These are phyloP conservation scores for Lithophane semibrunnea DNA, from an alignment of 2,888 invertebrate species.

Conservation along the genomic window DNA sequence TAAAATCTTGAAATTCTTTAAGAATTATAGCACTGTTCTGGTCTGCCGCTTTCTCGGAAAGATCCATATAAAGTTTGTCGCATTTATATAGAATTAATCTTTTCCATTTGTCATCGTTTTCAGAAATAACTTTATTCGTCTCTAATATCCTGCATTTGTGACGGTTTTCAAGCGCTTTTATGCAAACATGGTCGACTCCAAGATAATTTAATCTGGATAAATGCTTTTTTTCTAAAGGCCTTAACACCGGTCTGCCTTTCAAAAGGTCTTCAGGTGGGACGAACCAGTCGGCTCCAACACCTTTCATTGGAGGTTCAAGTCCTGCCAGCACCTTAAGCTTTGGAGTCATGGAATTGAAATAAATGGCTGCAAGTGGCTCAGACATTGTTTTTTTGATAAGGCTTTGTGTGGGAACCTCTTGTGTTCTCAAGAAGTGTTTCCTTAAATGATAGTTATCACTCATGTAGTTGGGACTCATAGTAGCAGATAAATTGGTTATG, in stretches of 20 bases:
- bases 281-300: slow-evolving; percentile 84
- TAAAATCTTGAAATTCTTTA: slow-evolving; percentile 78
- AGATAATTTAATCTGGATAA: slow-evolving; percentile 77
- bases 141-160: slow-evolving; percentile 72
- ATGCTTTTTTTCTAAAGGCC: slow-evolving; percentile 77
- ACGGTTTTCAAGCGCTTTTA: slow-evolving; percentile 71
- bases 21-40: slow-evolving; percentile 76
- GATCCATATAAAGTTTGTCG: slow-evolving; percentile 69
- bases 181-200: slow-evolving; percentile 78
- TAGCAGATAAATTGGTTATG: slow-evolving; percentile 4
- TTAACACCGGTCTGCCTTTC: slow-evolving; percentile 78
- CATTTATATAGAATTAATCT: slow-evolving; percentile 69
- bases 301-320: slow-evolving; percentile 82
- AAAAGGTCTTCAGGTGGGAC: slow-evolving; percentile 81
- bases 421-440: slow-evolving; percentile 79
- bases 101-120: slow-evolving; percentile 80
- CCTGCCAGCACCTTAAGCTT: slow-evolving; percentile 83
- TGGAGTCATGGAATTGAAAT: slow-evolving; percentile 83
- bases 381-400: slow-evolving; percentile 82
- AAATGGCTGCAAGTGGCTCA: slow-evolving; percentile 81
- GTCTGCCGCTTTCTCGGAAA: slow-evolving; percentile 67
- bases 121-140: slow-evolving; percentile 69
- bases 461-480: slow-evolving; percentile 66
- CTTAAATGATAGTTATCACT: slow-evolving; percentile 82
- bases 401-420: slow-evolving; percentile 83